phyloP scores from a whole-genome alignment of 2,113 vertebrate genomes.

The Megaptera novaeangliae region DNA sequence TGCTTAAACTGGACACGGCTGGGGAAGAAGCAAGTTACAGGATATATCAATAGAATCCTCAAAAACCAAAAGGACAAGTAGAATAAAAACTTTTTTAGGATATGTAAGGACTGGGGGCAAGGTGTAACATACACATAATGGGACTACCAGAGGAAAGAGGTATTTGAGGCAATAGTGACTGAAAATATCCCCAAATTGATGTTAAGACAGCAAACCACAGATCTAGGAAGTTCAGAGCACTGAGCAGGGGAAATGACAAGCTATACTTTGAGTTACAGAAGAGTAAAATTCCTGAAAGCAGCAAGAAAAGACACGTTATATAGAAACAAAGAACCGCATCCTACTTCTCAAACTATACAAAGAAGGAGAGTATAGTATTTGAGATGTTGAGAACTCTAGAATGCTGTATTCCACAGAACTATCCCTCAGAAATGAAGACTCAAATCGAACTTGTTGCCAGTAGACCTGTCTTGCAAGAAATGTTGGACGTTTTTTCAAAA shows the following conservation, averaged over 20 bases:
- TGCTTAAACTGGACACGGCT: neutral
- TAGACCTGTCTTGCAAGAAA: neutral
- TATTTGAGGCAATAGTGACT: neutral
- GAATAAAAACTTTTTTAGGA: neutral
- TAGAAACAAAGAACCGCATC: neutral
- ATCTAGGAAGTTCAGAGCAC: neutral
- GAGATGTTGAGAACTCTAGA: neutral
- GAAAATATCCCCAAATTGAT: neutral
- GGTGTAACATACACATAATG: neutral
- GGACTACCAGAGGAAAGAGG: neutral
- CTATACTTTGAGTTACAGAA: neutral
- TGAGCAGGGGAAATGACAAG: neutral
- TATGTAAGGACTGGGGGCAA: neutral
- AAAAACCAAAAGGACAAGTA: neutral
- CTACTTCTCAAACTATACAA: neutral
- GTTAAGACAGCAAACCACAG: neutral
- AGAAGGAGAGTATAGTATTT: neutral
- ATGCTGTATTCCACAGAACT: neutral
- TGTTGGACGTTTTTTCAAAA: neutral
- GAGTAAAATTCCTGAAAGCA: neutral
- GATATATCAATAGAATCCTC: neutral
- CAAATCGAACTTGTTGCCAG: neutral
- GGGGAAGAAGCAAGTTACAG: neutral
- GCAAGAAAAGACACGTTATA: neutral
- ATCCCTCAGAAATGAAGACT: neutral